Evolutionary conservation across 2,888 invertebrate genomes (phyloP).

Genomic region (Eremobia ochroleuca): DNA sequence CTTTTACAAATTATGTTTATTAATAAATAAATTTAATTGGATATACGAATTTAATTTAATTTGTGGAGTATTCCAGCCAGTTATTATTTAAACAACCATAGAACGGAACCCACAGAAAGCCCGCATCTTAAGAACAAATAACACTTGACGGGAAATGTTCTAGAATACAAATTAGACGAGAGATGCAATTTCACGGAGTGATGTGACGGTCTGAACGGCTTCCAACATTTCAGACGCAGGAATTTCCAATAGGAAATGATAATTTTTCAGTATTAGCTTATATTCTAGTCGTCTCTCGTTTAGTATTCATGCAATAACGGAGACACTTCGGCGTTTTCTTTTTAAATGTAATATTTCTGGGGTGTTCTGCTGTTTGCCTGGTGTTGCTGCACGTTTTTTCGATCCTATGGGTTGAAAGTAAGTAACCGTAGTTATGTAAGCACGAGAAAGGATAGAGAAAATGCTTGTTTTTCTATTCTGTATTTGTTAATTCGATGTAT

Average conservation of each 20-base stretch:
- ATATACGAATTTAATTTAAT: background rate
- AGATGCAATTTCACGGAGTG: conserved; percentile 84
- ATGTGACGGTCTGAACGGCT: conserved; percentile 83
- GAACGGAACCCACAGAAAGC: conserved; percentile 27
- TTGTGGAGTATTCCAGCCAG: conserved; percentile 19
- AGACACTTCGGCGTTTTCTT: conserved; percentile 54
- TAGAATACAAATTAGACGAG: conserved; percentile 85
- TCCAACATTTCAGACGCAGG: conserved; percentile 76
- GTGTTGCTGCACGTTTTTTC: conserved; percentile 21
- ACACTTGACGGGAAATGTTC: conserved; percentile 75
- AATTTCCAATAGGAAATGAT: conserved; percentile 85
- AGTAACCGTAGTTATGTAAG: conserved; percentile 4
- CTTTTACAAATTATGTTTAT: too few species aligned
- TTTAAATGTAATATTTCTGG: conserved; percentile 56
- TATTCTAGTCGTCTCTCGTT: conserved; percentile 65
- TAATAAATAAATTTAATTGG: too few species aligned
- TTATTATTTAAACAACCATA: conserved; percentile 55
- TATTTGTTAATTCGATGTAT: background rate
- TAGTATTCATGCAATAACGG: conserved; percentile 70
- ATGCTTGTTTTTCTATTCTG: background rate
- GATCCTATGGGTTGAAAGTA: conserved; percentile 26
- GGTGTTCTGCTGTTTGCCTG: conserved; percentile 34
- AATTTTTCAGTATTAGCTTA: conserved; percentile 73
- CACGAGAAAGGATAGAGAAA: background rate
- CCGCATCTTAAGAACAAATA: conserved; percentile 81